Evolutionary conservation across 2,113 vertebrate species (phyloP).

Genomic region (Andinoacara biseriatus): DNA sequence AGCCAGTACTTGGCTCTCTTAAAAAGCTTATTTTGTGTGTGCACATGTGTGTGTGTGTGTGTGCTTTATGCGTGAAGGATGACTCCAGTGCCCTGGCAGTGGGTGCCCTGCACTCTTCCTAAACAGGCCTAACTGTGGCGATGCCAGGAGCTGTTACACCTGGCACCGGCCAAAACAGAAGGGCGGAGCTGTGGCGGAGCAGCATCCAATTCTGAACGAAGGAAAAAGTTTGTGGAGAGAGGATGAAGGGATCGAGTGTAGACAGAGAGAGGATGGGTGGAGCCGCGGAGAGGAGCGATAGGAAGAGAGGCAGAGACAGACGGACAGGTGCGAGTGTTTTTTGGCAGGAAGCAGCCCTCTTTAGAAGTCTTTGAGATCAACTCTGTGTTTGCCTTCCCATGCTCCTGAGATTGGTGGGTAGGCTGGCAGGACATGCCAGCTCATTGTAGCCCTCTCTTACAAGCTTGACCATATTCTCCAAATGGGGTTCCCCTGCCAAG

Average conservation of each 20-base stretch:
- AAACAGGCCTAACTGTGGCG: slow-evolving; percentile 58
- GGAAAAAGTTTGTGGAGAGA: slow-evolving; percentile 46
- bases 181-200: slow-evolving; percentile 14
- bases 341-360: slow-evolving; percentile 72
- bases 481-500: slow-evolving; percentile 53
- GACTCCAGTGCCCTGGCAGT: slow-evolving; percentile 62
- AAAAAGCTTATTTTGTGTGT: slow-evolving; percentile 41
- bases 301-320: slow-evolving; percentile 55
- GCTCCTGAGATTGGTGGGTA: slow-evolving; percentile 62
- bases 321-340: slow-evolving; percentile 77
- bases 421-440: slow-evolving; percentile 68
- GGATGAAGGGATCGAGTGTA: slow-evolving; percentile 53
- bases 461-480: slow-evolving; percentile 49
- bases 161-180: slow-evolving; percentile 63
- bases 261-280: slow-evolving; percentile 48
- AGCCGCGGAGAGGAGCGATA: slow-evolving; percentile 22
- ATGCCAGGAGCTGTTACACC: slow-evolving; percentile 74
- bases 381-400: slow-evolving; percentile 82
- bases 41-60: slow-evolving; percentile 14
- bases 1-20: slow-evolving; percentile 62
- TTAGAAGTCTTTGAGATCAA: slow-evolving; percentile 77
- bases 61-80: slow-evolving; percentile 48
- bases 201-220: slow-evolving; percentile 25
- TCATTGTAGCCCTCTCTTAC: slow-evolving; percentile 52
- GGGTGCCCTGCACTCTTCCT: slow-evolving; percentile 37